phyloP scores from a whole-genome alignment of 2,113 vertebrate species.

The Archocentrus centrarchus region DNA sequence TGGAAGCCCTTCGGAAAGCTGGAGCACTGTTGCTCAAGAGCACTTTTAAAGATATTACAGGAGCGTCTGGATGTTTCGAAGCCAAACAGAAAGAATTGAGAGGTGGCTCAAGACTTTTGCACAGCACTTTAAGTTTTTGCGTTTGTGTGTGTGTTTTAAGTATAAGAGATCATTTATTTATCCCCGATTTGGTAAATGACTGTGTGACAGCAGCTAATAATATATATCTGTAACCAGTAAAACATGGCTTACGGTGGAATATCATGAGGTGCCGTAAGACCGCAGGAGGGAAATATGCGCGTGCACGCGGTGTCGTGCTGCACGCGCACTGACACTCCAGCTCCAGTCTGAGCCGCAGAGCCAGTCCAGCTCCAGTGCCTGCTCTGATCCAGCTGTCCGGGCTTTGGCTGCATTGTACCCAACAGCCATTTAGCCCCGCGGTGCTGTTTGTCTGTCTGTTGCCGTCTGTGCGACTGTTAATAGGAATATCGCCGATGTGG shows the following conservation, averaged over 20 bases:
- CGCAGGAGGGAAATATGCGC: not conserved
- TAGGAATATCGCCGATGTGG: constrained; percentile 35
- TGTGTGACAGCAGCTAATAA: not conserved
- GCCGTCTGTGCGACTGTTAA: constrained; percentile 38
- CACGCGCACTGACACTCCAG: constrained; percentile 15
- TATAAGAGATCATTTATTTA: not conserved
- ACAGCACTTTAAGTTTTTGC: no score
- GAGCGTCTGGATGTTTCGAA: no score
- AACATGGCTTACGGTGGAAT: not conserved
- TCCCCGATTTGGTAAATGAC: not conserved
- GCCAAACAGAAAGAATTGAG: no score
- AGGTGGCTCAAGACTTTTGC: no score
- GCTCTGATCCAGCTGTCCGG: constrained; percentile 27
- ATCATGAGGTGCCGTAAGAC: no score
- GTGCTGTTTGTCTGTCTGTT: constrained; percentile 53
- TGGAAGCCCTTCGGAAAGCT: no score
- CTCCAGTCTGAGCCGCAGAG: not conserved
- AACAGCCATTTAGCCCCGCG: constrained; percentile 72
- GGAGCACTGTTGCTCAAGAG: no score
- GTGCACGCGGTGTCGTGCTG: not conserved
- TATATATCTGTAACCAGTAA: not conserved
- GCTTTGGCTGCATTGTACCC: constrained; percentile 55
- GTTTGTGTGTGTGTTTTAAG: not conserved
- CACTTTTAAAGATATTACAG: no score
- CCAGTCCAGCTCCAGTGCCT: constrained; percentile 41